A percentile compares a stretch with the other conserved stretches of the same genome.
phyloP scores from a whole-genome alignment of 2,888 invertebrate genomes.

The Drosophila eohydei region DNA sequence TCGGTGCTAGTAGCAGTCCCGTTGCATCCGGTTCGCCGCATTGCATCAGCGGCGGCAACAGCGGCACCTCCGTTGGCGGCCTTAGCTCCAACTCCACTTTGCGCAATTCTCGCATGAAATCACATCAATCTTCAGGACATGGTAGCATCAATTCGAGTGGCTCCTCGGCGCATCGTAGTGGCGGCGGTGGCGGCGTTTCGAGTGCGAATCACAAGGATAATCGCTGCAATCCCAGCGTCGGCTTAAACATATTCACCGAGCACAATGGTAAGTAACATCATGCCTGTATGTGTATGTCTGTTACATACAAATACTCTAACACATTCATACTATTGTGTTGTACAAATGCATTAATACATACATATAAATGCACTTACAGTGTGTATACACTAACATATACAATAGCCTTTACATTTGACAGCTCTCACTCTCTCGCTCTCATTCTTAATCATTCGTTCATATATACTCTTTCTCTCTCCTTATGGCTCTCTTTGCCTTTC shows the following conservation, averaged over 20 bases:
- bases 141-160: conserved; percentile 61
- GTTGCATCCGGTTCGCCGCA: conserved; percentile 78
- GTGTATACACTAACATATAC: conserved; percentile 38
- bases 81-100: conserved; percentile 87
- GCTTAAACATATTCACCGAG: conserved; percentile 97
- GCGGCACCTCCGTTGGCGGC: conserved; percentile 59
- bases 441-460: conserved; percentile 3
- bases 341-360: conserved; percentile 48
- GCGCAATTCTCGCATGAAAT: conserved; percentile 90
- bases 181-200: conserved; percentile 12
- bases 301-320: conserved; percentile 13
- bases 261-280: conserved; percentile 92
- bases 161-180: conserved; percentile 84
- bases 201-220: conserved; percentile 87
- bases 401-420: conserved; percentile 48
- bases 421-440: conserved; percentile 4
- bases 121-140: conserved; percentile 69
- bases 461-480: conserved; percentile 7
- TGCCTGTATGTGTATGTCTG: conserved; percentile 10
- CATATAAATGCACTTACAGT: conserved; percentile 56
- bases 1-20: conserved; percentile 80
- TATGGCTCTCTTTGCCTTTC: conserved; percentile 8
- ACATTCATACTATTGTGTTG: neutral
- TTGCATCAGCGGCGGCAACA: conserved; percentile 78
- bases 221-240: conserved; percentile 86